Conservation (phyloP, 2,797 vertebrate species). For the Enteromius fasciolatus region DNA sequence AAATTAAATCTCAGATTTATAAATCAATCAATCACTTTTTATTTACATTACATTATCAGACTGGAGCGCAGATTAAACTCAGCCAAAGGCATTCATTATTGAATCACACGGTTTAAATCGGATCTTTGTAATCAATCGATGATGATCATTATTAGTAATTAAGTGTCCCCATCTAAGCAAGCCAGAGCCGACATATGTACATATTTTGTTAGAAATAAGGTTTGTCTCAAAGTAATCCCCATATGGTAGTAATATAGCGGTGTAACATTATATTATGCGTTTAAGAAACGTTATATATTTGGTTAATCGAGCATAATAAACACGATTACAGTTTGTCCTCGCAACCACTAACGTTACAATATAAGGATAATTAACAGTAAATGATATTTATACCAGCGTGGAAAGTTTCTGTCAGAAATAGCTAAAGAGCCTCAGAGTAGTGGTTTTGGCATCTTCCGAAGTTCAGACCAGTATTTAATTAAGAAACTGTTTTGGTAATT, state of each 20-base stretch:
- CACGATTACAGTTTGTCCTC: not conserved
- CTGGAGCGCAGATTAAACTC: too few relatives aligned
- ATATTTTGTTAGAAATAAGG: not conserved
- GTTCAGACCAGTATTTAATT: not conserved
- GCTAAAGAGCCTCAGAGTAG: not conserved
- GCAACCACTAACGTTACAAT: not conserved
- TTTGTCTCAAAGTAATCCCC: not conserved
- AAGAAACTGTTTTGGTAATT: not conserved
- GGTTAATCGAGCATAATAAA: not conserved
- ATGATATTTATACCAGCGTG: not conserved
- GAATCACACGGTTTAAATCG: too few relatives aligned
- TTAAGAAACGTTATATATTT: not conserved
- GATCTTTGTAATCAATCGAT: too few relatives aligned
- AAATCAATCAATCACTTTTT: too few relatives aligned
- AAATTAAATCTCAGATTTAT: not conserved
- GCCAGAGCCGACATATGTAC: too few relatives aligned
- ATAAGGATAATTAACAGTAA: not conserved
- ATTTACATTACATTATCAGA: too few relatives aligned
- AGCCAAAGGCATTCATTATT: too few relatives aligned
- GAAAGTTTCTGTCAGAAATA: not conserved
- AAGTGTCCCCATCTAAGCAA: too few relatives aligned
- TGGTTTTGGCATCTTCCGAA: not conserved
- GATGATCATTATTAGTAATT: too few relatives aligned
- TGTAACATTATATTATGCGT: not conserved
- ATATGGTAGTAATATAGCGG: not conserved